These are phyloP conservation scores for Conus ventricosus DNA, from an alignment of 1,140 invertebrate genomes.

Conservation along the genomic window DNA sequence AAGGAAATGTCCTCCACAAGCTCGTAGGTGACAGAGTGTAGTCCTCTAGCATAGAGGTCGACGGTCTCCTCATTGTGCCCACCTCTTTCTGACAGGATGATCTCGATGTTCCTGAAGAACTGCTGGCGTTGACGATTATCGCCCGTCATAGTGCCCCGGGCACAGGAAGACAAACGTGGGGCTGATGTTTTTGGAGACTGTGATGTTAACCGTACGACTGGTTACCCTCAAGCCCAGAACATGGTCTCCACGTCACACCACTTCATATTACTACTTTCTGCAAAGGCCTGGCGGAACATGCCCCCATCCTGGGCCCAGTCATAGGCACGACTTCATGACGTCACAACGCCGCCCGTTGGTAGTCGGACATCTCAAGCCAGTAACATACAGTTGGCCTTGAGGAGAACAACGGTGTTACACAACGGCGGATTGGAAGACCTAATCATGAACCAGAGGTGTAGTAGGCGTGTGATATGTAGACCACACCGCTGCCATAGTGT, in stretches of 20 bases:
- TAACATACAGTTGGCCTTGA: conserved; percentile 53
- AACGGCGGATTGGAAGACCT: not conserved
- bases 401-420: conserved; percentile 43
- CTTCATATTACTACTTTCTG: conserved; percentile 45
- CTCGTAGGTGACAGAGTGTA: too few relatives aligned
- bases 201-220: not conserved
- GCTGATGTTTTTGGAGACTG: conserved; percentile 2
- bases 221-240: conserved; percentile 32
- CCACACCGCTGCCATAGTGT: not conserved
- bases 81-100: not conserved
- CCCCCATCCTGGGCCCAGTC: conserved; percentile 39
- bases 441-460: not conserved
- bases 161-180: conserved; percentile 15
- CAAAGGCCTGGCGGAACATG: too few relatives aligned
- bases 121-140: too few relatives aligned
- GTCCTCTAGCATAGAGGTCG: too few relatives aligned
- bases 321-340: conserved; percentile 52
- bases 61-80: not conserved
- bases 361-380: too few relatives aligned
- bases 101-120: not conserved
- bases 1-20: too few relatives aligned
- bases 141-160: not conserved
- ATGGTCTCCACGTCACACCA: conserved; percentile 42
- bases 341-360: conserved; percentile 50
- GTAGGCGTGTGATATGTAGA: not conserved